These are phyloP conservation scores for Horisme vitalbata DNA, from an alignment of 2,888 invertebrate species.

Conservation along the genomic window DNA sequence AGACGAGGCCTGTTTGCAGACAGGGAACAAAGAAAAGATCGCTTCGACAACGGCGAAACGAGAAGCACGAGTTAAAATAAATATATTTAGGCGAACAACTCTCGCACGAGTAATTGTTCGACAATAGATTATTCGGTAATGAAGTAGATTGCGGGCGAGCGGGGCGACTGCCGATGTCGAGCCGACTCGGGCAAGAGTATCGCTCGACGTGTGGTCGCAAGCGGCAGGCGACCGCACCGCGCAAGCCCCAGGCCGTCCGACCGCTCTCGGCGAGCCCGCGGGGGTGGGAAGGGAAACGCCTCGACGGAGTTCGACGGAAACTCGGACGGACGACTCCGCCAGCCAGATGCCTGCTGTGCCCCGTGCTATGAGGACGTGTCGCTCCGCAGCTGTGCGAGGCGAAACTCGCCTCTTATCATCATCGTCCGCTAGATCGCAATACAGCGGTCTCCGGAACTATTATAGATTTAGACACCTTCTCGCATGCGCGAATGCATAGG, in stretches of 20 bases:
- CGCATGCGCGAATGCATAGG: conserved; percentile 82
- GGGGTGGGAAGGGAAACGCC: conserved; percentile 80
- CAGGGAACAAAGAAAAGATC: conserved; percentile 52
- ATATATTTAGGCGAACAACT: conserved; percentile 52
- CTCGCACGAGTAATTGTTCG: conserved; percentile 59
- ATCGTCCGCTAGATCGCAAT: conserved; percentile 58
- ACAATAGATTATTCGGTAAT: conserved; percentile 67
- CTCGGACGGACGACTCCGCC: conserved; percentile 25
- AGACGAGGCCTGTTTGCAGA: conserved; percentile 46
- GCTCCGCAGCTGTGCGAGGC: conserved; percentile 48
- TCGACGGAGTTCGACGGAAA: conserved; percentile 51
- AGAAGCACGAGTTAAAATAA: conserved; percentile 47
- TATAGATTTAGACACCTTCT: conserved; percentile 81
- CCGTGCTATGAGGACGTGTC: conserved; percentile 53
- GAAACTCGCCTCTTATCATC: conserved; percentile 51
- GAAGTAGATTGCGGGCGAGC: conserved; percentile 67
- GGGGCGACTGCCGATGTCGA: too few relatives aligned
- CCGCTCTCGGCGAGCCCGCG: conserved; percentile 58
- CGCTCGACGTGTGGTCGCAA: conserved; percentile 60
- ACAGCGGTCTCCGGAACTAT: conserved; percentile 69
- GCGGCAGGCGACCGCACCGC: conserved; percentile 42
- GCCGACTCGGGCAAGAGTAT: conserved; percentile 39
- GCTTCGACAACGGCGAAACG: conserved; percentile 32
- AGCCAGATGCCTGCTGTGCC: conserved; percentile 65
- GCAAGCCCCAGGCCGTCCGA: conserved; percentile 69